Evolutionary conservation across 2,113 vertebrate species (phyloP).

Genomic region (Gorilla gorilla): DNA sequence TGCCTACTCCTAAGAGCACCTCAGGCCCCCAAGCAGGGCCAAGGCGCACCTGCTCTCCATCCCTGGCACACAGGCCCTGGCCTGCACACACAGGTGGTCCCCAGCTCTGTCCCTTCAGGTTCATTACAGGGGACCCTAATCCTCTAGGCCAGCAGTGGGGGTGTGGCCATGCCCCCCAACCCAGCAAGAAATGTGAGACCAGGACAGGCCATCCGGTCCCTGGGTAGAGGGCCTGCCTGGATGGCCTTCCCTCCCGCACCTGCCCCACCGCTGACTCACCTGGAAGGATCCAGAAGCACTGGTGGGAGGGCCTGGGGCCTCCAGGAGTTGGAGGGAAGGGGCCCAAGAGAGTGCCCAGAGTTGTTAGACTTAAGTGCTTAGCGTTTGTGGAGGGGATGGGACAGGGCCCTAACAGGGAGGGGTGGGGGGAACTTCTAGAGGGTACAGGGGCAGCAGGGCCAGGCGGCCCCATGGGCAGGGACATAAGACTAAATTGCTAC

Average conservation of each 20-base stretch:
- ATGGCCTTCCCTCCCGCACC: not conserved
- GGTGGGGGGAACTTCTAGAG: not conserved
- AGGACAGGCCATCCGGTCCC: not conserved
- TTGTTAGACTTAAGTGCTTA: not conserved
- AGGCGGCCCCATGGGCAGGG: not conserved
- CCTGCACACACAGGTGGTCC: not conserved
- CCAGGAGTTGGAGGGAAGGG: not conserved
- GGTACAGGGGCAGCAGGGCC: not conserved
- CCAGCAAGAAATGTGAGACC: not conserved
- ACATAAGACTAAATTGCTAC: not conserved
- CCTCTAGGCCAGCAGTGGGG: not conserved
- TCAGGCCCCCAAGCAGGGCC: not conserved
- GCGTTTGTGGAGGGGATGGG: not conserved
- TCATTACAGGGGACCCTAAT: not conserved
- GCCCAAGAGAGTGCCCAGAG: not conserved
- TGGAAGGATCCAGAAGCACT: not conserved
- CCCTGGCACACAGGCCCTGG: not conserved
- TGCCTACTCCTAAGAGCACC: not conserved
- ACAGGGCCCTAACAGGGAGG: not conserved
- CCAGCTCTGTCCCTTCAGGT: not conserved
- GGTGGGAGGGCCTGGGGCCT: not conserved
- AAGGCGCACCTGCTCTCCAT: accelerated
- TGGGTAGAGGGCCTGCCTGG: not conserved
- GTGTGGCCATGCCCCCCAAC: not conserved
- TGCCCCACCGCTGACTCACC: not conserved